A percentile compares a stretch with the other conserved stretches of the same genome.
Evolutionary conservation across 2,888 invertebrate species (phyloP).

Genomic region (Pandemis cinnamomeana): DNA sequence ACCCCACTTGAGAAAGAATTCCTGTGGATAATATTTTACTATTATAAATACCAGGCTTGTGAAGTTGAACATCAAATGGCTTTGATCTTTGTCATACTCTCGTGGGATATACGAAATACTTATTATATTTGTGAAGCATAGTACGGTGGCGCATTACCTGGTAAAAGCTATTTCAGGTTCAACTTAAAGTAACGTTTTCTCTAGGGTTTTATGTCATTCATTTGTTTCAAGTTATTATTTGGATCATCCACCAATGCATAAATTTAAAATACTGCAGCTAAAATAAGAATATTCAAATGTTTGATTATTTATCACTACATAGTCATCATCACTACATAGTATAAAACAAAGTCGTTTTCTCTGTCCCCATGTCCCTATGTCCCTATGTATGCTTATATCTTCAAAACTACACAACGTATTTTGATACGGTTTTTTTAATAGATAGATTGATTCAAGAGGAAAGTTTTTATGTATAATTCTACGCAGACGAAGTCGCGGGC

Average conservation of each 20-base stretch:
- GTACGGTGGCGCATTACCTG: not conserved
- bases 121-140: slow-evolving; percentile 10
- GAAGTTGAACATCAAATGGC: not conserved
- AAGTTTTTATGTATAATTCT: too few species aligned
- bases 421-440: too few species aligned
- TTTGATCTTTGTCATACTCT: slow-evolving; percentile 17
- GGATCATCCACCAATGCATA: not conserved
- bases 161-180: slow-evolving; percentile 3
- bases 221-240: not conserved
- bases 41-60: slow-evolving; percentile 3
- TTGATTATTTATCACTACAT: too few species aligned
- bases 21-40: not conserved
- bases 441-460: too few species aligned
- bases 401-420: too few species aligned
- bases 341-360: too few species aligned
- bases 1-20: not conserved
- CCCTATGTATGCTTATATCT: too few species aligned
- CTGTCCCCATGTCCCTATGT: too few species aligned
- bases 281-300: too few species aligned
- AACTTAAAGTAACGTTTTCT: not conserved
- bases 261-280: too few species aligned
- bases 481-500: too few species aligned
- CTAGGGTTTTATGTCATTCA: not conserved
- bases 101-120: slow-evolving; percentile 11
- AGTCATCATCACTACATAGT: too few species aligned